These are phyloP conservation scores for Oriolus oriolus DNA, from an alignment of 2,113 vertebrate species.

Conservation along the genomic window DNA sequence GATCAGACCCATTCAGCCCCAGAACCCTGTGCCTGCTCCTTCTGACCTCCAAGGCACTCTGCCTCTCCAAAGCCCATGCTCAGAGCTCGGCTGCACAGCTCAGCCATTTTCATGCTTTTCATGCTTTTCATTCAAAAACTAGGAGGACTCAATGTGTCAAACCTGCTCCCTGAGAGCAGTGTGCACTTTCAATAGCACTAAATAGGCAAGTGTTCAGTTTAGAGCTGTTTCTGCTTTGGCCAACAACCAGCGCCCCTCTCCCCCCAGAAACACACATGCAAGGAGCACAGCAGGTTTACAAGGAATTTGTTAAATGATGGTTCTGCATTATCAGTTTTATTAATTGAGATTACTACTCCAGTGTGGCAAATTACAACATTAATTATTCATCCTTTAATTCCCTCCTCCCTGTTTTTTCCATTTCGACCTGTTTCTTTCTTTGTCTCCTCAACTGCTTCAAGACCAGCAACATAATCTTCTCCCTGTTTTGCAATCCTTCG, in stretches of 20 bases:
- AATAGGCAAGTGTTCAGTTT: not conserved
- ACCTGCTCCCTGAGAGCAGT: fast-evolving
- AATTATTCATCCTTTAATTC: not conserved
- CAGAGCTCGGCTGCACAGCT: not conserved
- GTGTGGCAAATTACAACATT: not conserved
- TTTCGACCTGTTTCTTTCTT: not conserved
- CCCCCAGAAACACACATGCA: not conserved
- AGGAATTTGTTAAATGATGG: not conserved
- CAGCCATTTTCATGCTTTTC: not conserved
- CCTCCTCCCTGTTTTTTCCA: not conserved
- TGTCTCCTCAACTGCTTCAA: not conserved
- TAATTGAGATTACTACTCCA: not conserved
- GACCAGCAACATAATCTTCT: not conserved
- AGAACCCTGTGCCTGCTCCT: not conserved
- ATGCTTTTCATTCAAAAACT: not conserved
- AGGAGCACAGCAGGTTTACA: not conserved
- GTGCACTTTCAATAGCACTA: not conserved
- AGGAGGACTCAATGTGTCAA: not conserved
- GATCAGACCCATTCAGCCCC: not conserved
- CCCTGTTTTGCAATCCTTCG: not conserved
- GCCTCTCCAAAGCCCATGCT: not conserved
- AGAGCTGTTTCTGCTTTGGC: not conserved
- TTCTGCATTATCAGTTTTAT: not conserved
- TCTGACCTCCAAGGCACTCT: not conserved
- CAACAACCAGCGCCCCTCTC: not conserved